A percentile compares a stretch with the other conserved stretches of the same genome.
Conservation (phyloP, 2,888 invertebrate species). For the Torymus tubicola region DNA sequence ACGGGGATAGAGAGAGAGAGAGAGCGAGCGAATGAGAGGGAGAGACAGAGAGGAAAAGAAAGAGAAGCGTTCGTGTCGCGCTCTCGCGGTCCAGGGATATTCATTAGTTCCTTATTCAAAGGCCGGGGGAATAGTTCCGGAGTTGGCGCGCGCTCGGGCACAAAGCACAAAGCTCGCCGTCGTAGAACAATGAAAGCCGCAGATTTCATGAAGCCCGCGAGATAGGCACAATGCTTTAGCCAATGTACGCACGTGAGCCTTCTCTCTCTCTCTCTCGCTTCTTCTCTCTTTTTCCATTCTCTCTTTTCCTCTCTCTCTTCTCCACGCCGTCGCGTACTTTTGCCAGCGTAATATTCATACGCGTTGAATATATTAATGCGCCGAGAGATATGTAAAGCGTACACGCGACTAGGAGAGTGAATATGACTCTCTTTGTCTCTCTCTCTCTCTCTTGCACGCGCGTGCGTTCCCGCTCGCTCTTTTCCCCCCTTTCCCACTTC, state of each 20-base stretch:
- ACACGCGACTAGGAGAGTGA: slow-evolving; percentile 62
- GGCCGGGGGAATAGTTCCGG: slow-evolving; percentile 73
- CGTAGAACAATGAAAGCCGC: slow-evolving; percentile 57
- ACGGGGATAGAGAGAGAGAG: slow-evolving; percentile 10
- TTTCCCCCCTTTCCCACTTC: slow-evolving; percentile 44
- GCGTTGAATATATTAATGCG: slow-evolving; percentile 76
- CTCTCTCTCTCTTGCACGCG: slow-evolving; percentile 47
- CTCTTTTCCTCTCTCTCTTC: slow-evolving; percentile 9
- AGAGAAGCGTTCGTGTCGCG: slow-evolving; percentile 53
- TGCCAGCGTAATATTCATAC: slow-evolving; percentile 73
- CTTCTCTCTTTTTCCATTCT: slow-evolving; percentile 17
- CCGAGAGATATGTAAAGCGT: slow-evolving; percentile 70
- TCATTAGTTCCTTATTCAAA: slow-evolving; percentile 76
- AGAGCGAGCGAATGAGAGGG: slow-evolving; percentile 21
- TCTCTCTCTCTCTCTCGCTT: slow-evolving; percentile 14
- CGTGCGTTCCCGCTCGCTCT: slow-evolving; percentile 48
- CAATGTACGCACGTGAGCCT: slow-evolving; percentile 64
- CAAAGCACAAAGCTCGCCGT: slow-evolving; percentile 52
- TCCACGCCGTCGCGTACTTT: slow-evolving; percentile 34
- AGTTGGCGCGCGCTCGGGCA: slow-evolving; percentile 64
- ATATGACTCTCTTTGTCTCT: slow-evolving; percentile 57
- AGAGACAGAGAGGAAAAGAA: slow-evolving; percentile 43
- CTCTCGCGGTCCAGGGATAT: slow-evolving; percentile 68
- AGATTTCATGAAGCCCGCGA: slow-evolving; percentile 66
- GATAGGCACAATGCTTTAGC: slow-evolving; percentile 75